Evolutionary conservation across 2,888 invertebrate genomes (phyloP).

Genomic region (Harmothoe impar): DNA sequence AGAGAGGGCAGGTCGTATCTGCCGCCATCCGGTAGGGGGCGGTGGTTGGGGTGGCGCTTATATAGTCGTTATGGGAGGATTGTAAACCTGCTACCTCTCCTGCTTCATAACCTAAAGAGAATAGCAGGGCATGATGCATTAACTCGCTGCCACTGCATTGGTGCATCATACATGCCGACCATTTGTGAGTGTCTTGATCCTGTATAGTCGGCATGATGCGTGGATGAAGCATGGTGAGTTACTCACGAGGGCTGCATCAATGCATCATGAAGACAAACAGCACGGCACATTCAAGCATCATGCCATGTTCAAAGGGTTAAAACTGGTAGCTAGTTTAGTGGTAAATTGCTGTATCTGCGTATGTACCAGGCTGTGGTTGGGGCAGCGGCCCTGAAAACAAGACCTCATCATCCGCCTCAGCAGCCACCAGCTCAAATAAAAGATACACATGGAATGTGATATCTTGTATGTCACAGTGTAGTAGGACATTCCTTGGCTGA

Average conservation of each 20-base stretch:
- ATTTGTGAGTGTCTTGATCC: too few relatives aligned
- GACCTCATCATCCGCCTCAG: not conserved
- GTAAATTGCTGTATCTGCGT: not conserved
- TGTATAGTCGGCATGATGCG: not conserved
- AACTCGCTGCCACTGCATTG: too few relatives aligned
- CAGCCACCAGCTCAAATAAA: not conserved
- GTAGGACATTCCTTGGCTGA: too few relatives aligned
- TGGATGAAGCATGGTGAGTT: too few relatives aligned
- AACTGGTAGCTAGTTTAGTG: not conserved
- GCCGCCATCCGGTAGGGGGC: not conserved
- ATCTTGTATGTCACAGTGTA: too few relatives aligned
- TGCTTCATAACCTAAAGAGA: too few relatives aligned
- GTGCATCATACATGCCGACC: not conserved
- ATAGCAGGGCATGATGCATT: too few relatives aligned
- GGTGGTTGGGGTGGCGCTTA: not conserved
- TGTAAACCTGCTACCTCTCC: too few relatives aligned
- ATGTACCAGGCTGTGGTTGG: not conserved
- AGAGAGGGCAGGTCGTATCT: not conserved
- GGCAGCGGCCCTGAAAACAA: slow-evolving; percentile 19
- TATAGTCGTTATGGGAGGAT: not conserved
- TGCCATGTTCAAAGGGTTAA: not conserved
- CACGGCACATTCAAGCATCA: too few relatives aligned
- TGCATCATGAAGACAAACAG: too few relatives aligned
- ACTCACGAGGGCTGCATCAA: too few relatives aligned
- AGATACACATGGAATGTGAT: too few relatives aligned